Conservation (phyloP, 2,113 vertebrate genomes). For the Promerops cafer region DNA sequence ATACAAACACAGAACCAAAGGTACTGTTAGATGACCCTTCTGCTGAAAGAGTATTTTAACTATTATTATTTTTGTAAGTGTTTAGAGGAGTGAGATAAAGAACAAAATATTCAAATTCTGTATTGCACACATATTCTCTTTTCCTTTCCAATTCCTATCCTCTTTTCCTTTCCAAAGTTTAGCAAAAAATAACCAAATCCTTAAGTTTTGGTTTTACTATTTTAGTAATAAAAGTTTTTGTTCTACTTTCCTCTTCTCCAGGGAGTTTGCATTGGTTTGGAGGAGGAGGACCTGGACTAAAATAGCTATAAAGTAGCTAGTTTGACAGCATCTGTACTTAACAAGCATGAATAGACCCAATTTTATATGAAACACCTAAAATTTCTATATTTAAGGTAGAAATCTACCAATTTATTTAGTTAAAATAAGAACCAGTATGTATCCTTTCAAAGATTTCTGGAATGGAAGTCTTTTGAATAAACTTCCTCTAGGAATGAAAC, state of each 20-base stretch:
- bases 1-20: not conserved
- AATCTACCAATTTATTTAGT: not conserved
- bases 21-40: not conserved
- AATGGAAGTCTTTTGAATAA: not conserved
- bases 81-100: not conserved
- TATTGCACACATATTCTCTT: not conserved
- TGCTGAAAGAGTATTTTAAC: not conserved
- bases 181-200: not conserved
- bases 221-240: not conserved
- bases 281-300: not conserved
- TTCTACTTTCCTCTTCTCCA: not conserved
- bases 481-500: not conserved
- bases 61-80: not conserved
- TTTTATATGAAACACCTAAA: not conserved
- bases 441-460: not conserved
- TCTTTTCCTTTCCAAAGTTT: not conserved
- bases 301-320: not conserved
- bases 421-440: not conserved
- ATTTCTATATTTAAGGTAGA: not conserved
- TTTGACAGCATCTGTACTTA: not conserved
- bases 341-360: not conserved
- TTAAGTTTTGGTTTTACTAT: not conserved
- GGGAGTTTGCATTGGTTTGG: not conserved
- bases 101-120: not conserved
- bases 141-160: not conserved